These are phyloP conservation scores for Drosophila neotestacea DNA, from an alignment of 2,888 invertebrate species.

Conservation along the genomic window DNA sequence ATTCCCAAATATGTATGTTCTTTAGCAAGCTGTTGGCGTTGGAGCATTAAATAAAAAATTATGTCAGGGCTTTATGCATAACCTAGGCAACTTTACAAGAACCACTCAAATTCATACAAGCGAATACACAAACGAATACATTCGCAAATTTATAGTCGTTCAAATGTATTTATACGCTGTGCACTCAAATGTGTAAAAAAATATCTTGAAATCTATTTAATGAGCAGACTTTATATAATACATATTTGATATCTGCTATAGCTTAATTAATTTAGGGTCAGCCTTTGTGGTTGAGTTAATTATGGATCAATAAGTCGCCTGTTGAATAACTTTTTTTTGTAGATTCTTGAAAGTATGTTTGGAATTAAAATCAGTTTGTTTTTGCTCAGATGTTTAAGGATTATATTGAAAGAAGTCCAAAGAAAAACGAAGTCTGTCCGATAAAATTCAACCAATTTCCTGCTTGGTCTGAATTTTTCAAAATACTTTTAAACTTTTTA, in stretches of 20 bases:
- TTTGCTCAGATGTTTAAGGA: too few species aligned
- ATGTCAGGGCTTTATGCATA: constrained; percentile 9
- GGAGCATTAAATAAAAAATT: constrained; percentile 16
- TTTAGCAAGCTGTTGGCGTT: background rate
- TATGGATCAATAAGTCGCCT: too few species aligned
- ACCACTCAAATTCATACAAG: background rate
- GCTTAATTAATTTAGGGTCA: background rate
- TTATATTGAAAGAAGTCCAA: too few species aligned
- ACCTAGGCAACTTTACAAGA: constrained; percentile 17
- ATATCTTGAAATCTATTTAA: background rate
- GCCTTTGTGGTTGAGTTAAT: too few species aligned
- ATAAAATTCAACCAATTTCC: too few species aligned
- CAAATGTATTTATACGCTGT: constrained; percentile 3
- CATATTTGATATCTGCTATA: background rate
- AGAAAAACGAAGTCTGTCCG: too few species aligned
- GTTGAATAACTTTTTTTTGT: too few species aligned
- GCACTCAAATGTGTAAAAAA: background rate
- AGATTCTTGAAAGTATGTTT: too few species aligned
- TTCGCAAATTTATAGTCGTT: background rate
- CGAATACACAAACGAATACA: constrained; percentile 4
- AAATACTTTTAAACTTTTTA: too few species aligned
- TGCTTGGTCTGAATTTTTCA: too few species aligned
- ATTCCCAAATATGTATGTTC: background rate
- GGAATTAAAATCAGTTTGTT: too few species aligned
- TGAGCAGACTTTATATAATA: background rate